Conservation (phyloP, 2,797 vertebrate species). For the Intellagama lesueurii region DNA sequence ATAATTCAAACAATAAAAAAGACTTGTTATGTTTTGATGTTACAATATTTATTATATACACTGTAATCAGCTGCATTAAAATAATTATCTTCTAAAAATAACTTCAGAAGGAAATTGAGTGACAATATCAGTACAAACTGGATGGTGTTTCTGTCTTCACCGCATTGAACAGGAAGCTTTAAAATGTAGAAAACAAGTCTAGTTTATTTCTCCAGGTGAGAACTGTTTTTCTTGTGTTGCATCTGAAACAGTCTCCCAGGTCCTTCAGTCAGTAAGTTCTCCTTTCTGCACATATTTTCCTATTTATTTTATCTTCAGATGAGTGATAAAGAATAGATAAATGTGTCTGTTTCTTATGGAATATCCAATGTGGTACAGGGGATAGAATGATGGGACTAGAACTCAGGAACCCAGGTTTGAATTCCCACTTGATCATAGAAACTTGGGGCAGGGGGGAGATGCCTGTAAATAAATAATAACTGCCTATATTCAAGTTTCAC, state of each 20-base stretch:
- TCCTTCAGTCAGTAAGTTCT: too few relatives aligned
- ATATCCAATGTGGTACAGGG: too few relatives aligned
- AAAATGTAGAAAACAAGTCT: conserved; percentile 7
- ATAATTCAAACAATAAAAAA: conserved; percentile 18
- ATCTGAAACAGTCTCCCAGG: too few relatives aligned
- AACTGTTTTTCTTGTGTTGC: background rate
- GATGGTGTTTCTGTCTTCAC: conserved; percentile 12
- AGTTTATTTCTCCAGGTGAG: background rate
- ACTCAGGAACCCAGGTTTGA: background rate
- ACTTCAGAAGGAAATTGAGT: conserved; percentile 20
- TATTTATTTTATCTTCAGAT: too few relatives aligned
- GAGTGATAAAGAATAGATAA: conserved; percentile 18
- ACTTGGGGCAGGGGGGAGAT: too few relatives aligned
- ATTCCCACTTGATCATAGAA: too few relatives aligned
- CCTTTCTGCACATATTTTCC: too few relatives aligned
- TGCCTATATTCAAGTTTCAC: too few relatives aligned
- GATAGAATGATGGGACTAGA: too few relatives aligned
- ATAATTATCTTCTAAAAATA: conserved; percentile 26
- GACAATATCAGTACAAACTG: background rate
- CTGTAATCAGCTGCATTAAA: conserved; percentile 22
- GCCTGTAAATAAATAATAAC: too few relatives aligned
- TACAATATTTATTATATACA: conserved; percentile 30
- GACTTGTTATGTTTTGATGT: background rate
- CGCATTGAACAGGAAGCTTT: conserved; percentile 6
- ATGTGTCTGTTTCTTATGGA: too few relatives aligned